Evolutionary conservation across 30 jellyfish, hydroid and myxozoan species (phyloP), one percentile per base, ranked within the genome.

Genomic region (Sanderia malayensis): DNA sequence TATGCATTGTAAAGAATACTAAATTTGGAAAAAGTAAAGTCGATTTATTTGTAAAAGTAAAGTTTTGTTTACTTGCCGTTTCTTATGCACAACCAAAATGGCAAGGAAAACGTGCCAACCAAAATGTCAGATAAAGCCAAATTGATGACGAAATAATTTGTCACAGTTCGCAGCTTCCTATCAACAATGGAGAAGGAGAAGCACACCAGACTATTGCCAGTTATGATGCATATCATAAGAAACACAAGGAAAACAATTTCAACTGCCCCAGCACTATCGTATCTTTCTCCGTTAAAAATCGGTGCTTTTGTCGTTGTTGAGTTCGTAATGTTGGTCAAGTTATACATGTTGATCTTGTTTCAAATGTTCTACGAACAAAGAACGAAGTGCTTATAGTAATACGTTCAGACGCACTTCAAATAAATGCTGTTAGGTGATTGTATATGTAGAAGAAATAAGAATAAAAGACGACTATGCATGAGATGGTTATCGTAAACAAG

Each of bases 71-170:
- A 24, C 84, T 17, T 58, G 69, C 93, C 93, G 4, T 79, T 60
- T 59, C 93, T 80, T 1, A 80, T 6, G 41, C 84, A 55, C 22
- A 80, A 79, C 93, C 93, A 80, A 44, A 80, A 80, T 1, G 84
- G 20, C 84, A 80, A 27, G 2, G 93, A 80, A 23, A 80, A 80
- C 25, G 74, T 46, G 1, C 93, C 93, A 29, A 80, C 93, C 55
- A 80, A 44, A 58, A 80, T 80, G 33, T 80, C 93, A 22, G 93
- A 80, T 57, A 70, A 44, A 1, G 93, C 93, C 18, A 80, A 81
- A 41, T 69, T 80, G 84, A 80, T 70, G 58, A 80, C 84, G 28
- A 80, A 80, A 33, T 67, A 80, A 31, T 80, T 80, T 2, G 93
- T 80, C 22, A 80, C 75, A 34, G 93, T 80, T 61, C 74, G 53